Evolutionary conservation across 2,113 vertebrate genomes (phyloP), one percentile per base, ranked within the genome.

Genomic region (Nicator chloris): DNA sequence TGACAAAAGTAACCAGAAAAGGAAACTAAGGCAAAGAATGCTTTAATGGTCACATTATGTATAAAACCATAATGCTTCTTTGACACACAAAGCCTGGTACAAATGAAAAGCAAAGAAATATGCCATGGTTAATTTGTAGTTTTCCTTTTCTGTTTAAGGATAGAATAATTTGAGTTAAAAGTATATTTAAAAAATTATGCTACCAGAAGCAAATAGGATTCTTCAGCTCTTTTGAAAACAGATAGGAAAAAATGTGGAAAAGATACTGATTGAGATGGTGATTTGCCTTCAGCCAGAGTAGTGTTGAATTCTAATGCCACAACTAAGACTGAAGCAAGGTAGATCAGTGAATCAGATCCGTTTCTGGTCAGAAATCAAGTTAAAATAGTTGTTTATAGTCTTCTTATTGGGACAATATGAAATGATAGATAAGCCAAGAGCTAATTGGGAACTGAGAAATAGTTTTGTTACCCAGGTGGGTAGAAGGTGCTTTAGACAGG

Each of bases 101-200:
- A 66, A 56, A 35, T 68, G 15, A 14, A 42, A 78, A 64, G 9
- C 47, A 56, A 65, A 70, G 9, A 19, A 76, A 51, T 61, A 59
- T 0, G 0, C 20, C 2, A 0, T 0, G 3, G 31, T 72, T 82
- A 54, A 88, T 92, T 75, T 81, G 40, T 21, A 35, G 33, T 42
- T 78, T 84, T 45, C 19, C 30, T 63, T 86, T 82, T 51, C 60
- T 87, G 14, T 37, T 89, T 66, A 87, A 81, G 37, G 26, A 19
- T 30, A 45, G 30, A 20, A 51, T 44, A 63, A 30, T 27, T 16
- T 5, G 16, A 35, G 7, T 72, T 78, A 60, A 27, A 71, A 47
- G 22, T n/a, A 15, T 18, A 14, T 77, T 88, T 85, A 47, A 50
- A 93, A 35, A 39, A 18, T 66, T n/a, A 14, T 84, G 20, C 47